A percentile compares a stretch with the other conserved stretches of the same genome.
Evolutionary conservation across 2,888 invertebrate species (phyloP).

Genomic region (Toxonevra muliebris): DNA sequence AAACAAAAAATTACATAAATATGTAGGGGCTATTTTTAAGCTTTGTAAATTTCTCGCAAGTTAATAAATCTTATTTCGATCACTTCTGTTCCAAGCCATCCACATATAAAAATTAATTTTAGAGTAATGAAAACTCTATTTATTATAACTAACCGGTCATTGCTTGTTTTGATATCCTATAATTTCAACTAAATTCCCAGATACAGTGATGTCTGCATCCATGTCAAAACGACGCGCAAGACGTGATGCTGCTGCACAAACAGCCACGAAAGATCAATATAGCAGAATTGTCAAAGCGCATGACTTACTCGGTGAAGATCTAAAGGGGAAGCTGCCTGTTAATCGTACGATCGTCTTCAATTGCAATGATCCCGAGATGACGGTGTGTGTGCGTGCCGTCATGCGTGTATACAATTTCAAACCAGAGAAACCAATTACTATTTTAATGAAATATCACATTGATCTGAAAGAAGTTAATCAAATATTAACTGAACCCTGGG

Average conservation of each 20-base stretch:
- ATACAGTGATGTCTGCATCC: conserved; percentile 42
- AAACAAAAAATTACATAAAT: too few relatives aligned
- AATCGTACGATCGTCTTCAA: conserved; percentile 65
- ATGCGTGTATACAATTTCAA: conserved; percentile 59
- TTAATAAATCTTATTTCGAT: too few relatives aligned
- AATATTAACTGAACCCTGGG: conserved; percentile 62
- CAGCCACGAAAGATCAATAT: conserved; percentile 57
- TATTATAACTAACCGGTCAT: too few relatives aligned
- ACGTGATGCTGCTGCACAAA: conserved; percentile 50
- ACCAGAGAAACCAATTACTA: conserved; percentile 54
- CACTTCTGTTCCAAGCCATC: too few relatives aligned
- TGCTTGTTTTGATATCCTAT: too few relatives aligned
- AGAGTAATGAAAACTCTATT: too few relatives aligned
- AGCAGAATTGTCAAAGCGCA: conserved; percentile 56
- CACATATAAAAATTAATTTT: too few relatives aligned
- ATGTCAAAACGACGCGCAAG: conserved; percentile 47
- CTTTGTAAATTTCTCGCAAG: too few relatives aligned
- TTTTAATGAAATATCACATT: conserved; percentile 58
- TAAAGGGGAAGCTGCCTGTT: conserved; percentile 57
- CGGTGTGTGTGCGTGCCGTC: conserved; percentile 58
- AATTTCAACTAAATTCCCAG: conserved; percentile 30
- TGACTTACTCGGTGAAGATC: conserved; percentile 56
- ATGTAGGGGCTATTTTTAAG: too few relatives aligned
- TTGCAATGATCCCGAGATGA: conserved; percentile 59
- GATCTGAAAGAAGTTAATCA: conserved; percentile 62